phyloP scores from a whole-genome alignment of 2,113 vertebrate genomes.

The Falco punctatus region DNA sequence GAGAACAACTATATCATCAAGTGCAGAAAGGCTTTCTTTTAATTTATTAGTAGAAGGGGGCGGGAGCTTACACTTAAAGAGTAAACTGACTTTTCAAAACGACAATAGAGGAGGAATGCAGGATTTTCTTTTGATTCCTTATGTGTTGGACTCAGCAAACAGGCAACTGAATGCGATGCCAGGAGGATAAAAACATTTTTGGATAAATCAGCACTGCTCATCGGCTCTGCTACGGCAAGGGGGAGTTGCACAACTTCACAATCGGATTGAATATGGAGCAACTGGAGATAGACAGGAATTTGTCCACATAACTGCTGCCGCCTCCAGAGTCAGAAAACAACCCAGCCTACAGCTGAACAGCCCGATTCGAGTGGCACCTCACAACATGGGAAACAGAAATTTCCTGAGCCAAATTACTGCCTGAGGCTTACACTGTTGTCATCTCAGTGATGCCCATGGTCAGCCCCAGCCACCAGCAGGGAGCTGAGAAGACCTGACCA shows the following conservation, averaged over 20 bases:
- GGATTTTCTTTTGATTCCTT: not conserved
- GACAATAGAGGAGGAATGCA: conserved; percentile 10
- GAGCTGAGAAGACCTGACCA: not conserved
- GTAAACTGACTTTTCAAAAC: not conserved
- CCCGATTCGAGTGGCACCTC: not conserved
- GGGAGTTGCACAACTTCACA: not conserved
- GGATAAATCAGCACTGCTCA: not conserved
- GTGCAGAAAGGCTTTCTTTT: not conserved
- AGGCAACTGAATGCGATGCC: not conserved
- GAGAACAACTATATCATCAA: not conserved
- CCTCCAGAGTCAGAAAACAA: not conserved
- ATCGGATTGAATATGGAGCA: not conserved
- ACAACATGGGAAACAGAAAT: not conserved
- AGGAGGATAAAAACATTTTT: not conserved
- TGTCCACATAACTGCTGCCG: not conserved
- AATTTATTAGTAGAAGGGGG: not conserved
- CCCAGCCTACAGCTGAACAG: rapidly evolving
- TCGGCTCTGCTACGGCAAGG: not conserved
- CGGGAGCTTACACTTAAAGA: not conserved
- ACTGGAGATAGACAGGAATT: not conserved
- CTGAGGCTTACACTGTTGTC: not conserved
- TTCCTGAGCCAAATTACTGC: not conserved
- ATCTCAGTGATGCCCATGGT: not conserved
- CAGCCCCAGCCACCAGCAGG: not conserved
- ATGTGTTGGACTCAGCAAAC: not conserved